Evolutionary conservation across 1,140 invertebrate genomes (phyloP).

Genomic region (Cotesia typhae): DNA sequence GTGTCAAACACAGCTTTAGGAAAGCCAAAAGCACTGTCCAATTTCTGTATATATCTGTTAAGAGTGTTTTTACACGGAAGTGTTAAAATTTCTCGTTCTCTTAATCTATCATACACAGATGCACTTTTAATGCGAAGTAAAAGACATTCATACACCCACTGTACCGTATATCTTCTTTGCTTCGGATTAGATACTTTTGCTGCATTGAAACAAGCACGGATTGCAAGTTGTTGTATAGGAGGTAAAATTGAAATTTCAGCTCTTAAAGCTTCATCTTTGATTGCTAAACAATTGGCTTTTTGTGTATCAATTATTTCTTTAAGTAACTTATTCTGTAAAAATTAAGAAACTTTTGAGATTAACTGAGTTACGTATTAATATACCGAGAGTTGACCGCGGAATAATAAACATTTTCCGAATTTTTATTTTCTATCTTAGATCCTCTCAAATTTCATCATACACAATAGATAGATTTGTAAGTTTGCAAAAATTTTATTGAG

Average conservation of each 20-base stretch:
- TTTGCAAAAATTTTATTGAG: too few relatives aligned
- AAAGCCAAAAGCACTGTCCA: too few relatives aligned
- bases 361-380: neutral
- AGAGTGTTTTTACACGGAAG: too few relatives aligned
- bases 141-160: conserved; percentile 43
- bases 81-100: too few relatives aligned
- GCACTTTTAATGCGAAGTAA: conserved; percentile 38
- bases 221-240: neutral
- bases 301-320: neutral
- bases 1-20: too few relatives aligned
- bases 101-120: too few relatives aligned
- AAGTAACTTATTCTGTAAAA: neutral
- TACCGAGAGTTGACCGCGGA: neutral
- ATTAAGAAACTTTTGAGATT: too few relatives aligned
- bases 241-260: too few relatives aligned
- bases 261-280: neutral
- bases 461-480: too few relatives aligned
- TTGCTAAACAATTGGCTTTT: neutral
- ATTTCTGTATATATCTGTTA: too few relatives aligned
- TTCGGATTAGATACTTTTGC: conserved; percentile 26
- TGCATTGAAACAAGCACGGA: conserved; percentile 25
- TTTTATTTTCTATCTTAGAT: neutral
- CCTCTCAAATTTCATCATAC: too few relatives aligned
- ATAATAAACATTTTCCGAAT: neutral
- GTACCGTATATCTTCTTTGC: conserved; percentile 22